Base-by-base conservation (phyloP, 2,888 invertebrate species). In the Harpalus rufipes region DNA sequence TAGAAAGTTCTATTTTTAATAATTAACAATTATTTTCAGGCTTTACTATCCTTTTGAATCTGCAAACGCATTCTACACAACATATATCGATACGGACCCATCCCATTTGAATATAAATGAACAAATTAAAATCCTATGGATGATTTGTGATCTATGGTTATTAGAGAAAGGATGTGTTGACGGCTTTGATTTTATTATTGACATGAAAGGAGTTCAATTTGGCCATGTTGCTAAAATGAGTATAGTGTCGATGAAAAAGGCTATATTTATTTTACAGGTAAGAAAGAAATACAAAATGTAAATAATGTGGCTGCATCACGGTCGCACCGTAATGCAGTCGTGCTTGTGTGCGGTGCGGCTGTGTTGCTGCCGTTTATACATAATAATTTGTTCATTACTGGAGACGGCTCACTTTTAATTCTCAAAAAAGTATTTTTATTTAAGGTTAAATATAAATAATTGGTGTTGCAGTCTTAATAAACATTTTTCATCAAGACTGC, bases 221-320 rank as follows among this genome's bases (percentile, higher is more conserved):
- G 93, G 93, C 0, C 96, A 96, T 87, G 89, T 95, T 1, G 92
- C 94, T 6, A 92, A 93, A 87, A 90, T 96, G 0, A 94, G 93
- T 85, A 89, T 95, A 0, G 91, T 94, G 86, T 92, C 93, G 1
- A 90, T 95, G 86, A 95, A 95, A 87, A 95, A 95, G 89, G 94
- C 94, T 87, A 91, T 96, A 5, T 93, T 92, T 87, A 96, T 93
- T 88, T 89, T 96, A 56, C 95, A 95, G 92, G 94, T 93, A 87
- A 8, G 44, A 12, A 12, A 51, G 44, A 10, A 44, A 12, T 5
- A 6, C 0, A 51, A 8, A 51, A 51, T 8, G 0, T 51, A 12
- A 5, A 12, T 12, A 51, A 51, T 10, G 10, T 5, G 5, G 32
- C 6, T 5, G 3, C 32, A 32, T 32, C 32, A 32, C 32, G 32